These are phyloP conservation scores for Drosophila repletoides DNA, from an alignment of 1,140 invertebrate species.

Conservation along the genomic window DNA sequence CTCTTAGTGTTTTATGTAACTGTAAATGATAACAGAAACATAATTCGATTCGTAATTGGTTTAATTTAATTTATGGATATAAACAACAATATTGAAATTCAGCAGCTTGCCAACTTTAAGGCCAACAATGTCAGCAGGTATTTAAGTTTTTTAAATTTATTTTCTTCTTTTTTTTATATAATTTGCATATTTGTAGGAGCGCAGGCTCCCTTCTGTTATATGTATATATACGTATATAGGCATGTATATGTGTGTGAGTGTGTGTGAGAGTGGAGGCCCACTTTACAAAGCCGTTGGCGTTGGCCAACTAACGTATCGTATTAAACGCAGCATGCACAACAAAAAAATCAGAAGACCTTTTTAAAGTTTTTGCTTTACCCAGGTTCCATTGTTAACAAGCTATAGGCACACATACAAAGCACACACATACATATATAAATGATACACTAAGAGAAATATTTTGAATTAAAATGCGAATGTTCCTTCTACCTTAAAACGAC, in stretches of 20 bases:
- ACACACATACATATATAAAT: not conserved
- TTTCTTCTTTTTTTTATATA: no score
- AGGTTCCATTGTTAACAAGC: conserved; percentile 66
- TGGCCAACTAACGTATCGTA: conserved; percentile 65
- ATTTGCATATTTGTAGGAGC: conserved; percentile 67
- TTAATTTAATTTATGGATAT: no score
- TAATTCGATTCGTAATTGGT: no score
- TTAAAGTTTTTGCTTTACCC: conserved; percentile 32
- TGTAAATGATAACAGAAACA: no score
- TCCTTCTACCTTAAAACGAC: no score
- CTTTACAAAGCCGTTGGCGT: conserved; percentile 60
- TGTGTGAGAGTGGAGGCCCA: conserved; percentile 42
- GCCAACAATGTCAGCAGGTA: conserved; percentile 64
- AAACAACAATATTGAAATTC: conserved; percentile 6
- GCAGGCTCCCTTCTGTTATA: conserved; percentile 40
- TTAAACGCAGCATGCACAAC: conserved; percentile 33
- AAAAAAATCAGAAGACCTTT: conserved; percentile 39
- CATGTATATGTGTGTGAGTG: not conserved
- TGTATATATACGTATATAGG: not conserved
- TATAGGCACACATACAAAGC: conserved; percentile 2
- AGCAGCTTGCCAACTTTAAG: conserved; percentile 37
- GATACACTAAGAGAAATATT: no score
- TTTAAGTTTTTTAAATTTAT: no score
- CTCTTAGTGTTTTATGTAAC: no score
- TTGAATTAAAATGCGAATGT: no score